Evolutionary conservation across 2,113 vertebrate genomes (phyloP).

Genomic region (Ondatra zibethicus): DNA sequence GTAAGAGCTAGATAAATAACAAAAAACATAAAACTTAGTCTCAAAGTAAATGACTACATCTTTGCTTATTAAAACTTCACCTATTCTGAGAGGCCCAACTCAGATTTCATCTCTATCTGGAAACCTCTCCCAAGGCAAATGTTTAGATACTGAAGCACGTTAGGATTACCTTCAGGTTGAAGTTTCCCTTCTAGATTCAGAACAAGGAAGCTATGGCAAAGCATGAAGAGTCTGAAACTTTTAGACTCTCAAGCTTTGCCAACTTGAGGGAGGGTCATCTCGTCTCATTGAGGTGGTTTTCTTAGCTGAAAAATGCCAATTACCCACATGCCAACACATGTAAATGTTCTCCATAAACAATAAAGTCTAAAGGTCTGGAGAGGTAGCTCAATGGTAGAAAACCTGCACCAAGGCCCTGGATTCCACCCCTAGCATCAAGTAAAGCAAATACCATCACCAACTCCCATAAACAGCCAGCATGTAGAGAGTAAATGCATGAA

Average conservation of each 20-base stretch:
- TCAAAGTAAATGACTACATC: conserved; percentile 7
- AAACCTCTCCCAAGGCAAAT: not conserved
- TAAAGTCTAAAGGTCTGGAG: not conserved
- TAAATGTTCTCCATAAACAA: conserved; percentile 46
- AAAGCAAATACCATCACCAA: not conserved
- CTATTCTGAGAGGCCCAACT: not conserved
- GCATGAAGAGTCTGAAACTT: not conserved
- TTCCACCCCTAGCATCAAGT: not conserved
- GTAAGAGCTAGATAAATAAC: conserved; percentile 23
- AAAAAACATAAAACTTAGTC: conserved; percentile 37
- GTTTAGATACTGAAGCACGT: not conserved
- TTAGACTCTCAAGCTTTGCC: not conserved
- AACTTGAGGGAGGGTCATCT: not conserved
- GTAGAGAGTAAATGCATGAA: not conserved
- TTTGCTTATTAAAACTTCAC: conserved; percentile 44
- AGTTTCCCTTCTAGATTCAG: not conserved
- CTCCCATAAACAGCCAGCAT: conserved; percentile 6
- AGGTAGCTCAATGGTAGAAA: not conserved
- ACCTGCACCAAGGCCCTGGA: not conserved
- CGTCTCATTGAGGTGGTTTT: conserved; percentile 38
- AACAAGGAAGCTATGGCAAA: not conserved
- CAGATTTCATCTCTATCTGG: not conserved
- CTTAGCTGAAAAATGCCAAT: conserved; percentile 31
- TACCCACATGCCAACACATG: not conserved
- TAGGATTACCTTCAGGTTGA: not conserved